Evolutionary conservation across 2,797 vertebrate species (phyloP).

Genomic region (Agapornis canus): DNA sequence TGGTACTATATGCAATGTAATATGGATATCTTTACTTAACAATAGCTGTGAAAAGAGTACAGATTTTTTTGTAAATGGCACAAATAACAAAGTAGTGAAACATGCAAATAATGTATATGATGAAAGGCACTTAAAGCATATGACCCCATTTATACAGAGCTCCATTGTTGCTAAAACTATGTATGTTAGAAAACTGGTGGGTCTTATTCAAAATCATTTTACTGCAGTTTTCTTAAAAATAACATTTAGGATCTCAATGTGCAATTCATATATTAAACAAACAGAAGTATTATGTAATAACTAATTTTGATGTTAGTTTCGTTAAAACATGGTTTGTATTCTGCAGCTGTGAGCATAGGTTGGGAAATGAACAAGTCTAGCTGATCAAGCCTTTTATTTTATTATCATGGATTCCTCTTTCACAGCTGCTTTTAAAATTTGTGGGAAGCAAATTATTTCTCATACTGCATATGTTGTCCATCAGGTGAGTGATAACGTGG

Average conservation of each 20-base stretch:
- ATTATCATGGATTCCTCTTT: slow-evolving; percentile 58
- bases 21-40: slow-evolving; percentile 14
- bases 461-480: slow-evolving; percentile 59
- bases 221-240: slow-evolving; percentile 12
- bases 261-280: slow-evolving; percentile 39
- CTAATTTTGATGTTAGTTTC: slow-evolving; percentile 40
- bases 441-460: slow-evolving; percentile 67
- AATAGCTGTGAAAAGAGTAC: slow-evolving; percentile 29
- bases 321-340: slow-evolving; percentile 51
- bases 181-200: slow-evolving; percentile 10
- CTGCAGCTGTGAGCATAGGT: slow-evolving; percentile 60
- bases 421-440: slow-evolving; percentile 67
- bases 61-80: slow-evolving; percentile 28
- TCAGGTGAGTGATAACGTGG: slow-evolving; percentile 57
- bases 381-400: slow-evolving; percentile 63
- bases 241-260: slow-evolving; percentile 33
- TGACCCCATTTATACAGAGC: neutral
- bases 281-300: slow-evolving; percentile 13
- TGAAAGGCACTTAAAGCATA: slow-evolving; percentile 23
- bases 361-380: slow-evolving; percentile 47
- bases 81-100: neutral
- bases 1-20: neutral
- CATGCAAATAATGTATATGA: neutral
- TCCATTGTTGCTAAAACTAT: slow-evolving; percentile 24
- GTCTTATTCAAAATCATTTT: slow-evolving; percentile 42